Evolutionary conservation across 2,113 vertebrate species (phyloP).

Genomic region (Erythrocercus mccallii): DNA sequence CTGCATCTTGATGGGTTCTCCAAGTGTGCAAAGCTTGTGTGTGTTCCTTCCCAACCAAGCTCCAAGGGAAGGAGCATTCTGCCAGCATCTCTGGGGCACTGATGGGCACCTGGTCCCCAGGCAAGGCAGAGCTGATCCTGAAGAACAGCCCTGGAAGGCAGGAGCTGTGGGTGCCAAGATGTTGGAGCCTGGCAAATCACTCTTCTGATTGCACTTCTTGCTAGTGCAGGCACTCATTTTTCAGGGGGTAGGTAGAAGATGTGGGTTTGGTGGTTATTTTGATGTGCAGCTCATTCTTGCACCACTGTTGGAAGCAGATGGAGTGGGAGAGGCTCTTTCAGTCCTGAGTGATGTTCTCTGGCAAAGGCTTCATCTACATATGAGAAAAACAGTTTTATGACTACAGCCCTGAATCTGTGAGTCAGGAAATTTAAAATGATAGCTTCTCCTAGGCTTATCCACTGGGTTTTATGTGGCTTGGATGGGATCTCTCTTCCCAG

Average conservation of each 20-base stretch:
- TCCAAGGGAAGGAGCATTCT: neutral
- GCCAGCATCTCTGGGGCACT: neutral
- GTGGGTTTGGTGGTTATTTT: neutral
- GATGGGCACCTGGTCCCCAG: neutral
- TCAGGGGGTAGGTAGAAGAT: neutral
- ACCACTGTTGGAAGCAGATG: neutral
- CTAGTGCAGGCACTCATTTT: neutral
- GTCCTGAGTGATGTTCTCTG: neutral
- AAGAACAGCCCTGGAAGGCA: neutral
- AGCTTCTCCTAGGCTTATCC: neutral
- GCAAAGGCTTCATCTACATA: neutral
- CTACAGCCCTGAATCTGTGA: neutral
- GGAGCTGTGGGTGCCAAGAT: neutral
- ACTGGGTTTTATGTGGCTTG: neutral
- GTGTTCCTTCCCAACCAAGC: neutral
- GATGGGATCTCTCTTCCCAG: neutral
- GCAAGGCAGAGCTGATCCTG: neutral
- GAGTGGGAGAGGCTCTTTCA: neutral
- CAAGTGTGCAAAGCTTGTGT: neutral
- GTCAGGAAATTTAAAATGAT: neutral
- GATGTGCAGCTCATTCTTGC: neutral
- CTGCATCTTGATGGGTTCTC: neutral
- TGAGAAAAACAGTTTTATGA: neutral
- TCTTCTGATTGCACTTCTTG: neutral
- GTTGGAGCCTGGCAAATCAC: accelerated